Evolutionary conservation across 2,888 invertebrate genomes (phyloP).

Genomic region (Tipula unca): DNA sequence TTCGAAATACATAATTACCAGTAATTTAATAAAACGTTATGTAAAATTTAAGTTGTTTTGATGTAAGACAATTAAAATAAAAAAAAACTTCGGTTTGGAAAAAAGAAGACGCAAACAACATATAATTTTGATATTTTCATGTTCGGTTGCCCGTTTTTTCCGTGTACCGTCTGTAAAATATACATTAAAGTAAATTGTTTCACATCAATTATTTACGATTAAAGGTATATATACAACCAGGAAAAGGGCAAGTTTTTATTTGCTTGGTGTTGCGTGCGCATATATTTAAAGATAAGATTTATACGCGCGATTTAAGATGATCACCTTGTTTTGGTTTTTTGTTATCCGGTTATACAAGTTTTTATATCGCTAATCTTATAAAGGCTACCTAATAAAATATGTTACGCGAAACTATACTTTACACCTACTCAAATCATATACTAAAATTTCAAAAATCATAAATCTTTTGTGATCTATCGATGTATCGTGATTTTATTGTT

Average conservation of each 20-base stretch:
- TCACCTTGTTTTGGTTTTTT: neutral
- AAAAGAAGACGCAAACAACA: neutral
- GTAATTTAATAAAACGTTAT: constrained; percentile 14
- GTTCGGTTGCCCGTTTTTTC: neutral
- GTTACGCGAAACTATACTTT: neutral
- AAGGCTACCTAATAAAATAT: neutral
- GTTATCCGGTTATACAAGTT: neutral
- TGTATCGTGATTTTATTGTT: neutral
- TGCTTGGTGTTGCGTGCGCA: neutral
- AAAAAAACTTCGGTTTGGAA: neutral
- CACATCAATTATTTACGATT: neutral
- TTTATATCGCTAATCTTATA: neutral
- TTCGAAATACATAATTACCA: neutral
- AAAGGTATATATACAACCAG: neutral
- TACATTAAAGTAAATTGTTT: neutral
- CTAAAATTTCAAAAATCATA: neutral
- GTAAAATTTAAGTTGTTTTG: neutral
- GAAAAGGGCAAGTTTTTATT: neutral
- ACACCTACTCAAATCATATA: neutral
- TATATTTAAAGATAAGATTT: neutral
- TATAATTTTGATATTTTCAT: neutral
- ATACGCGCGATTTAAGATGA: neutral
- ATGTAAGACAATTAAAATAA: constrained; percentile 14
- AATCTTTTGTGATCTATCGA: neutral
- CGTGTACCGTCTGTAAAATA: neutral